Base-by-base conservation (phyloP, 2,113 vertebrate genomes). In the Eulacestoma nigropectus region DNA sequence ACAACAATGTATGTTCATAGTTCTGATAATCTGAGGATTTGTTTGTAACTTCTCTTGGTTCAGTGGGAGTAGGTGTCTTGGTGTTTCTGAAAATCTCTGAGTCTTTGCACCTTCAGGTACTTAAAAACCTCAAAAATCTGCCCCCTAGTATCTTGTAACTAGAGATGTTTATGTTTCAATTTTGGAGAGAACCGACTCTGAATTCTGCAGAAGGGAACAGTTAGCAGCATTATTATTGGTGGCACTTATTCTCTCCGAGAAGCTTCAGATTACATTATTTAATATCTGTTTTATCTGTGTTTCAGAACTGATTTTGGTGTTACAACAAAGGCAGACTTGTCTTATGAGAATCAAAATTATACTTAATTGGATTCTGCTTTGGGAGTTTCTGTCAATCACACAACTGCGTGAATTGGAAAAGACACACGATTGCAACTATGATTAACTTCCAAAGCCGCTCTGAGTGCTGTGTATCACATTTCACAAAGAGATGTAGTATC, bases 351-450 rank as follows among this genome's bases (percentile, higher is more conserved):
- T 94, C 90, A 94, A 89, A 97, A 96, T 96, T 92, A 93, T 56
- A 92, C 86, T 93, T 97, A 97, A 97, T 96, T 96, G 92, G 92
- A 90, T 92, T 93, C 96, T 94, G 90, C 88, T 92, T 75, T 93
- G 95, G 85, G 95, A 97, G 73, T 88, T 94, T 92, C 90, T 96
- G 96, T 96, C 96, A 97, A 92, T 97, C 96, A 94, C 62, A 84
- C 68, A 82, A 74, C 29, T 75, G 72, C 1, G 4, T 96, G 83
- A 78, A 93, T 81, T 84, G 83, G 73, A 64, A 64, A 75, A 94
- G 96, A 89, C 88, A 75, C 76, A 79, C 5, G 19, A 93, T 42
- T 93, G 83, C 62, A 87, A 50, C 87, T 72, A 32, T 91, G 91
- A 95, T 93, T 95, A 96, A 96, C 95, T 96, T 93, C 90, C 29